phyloP scores from a whole-genome alignment of 2,797 vertebrate genomes.

The Manis pentadactyla region DNA sequence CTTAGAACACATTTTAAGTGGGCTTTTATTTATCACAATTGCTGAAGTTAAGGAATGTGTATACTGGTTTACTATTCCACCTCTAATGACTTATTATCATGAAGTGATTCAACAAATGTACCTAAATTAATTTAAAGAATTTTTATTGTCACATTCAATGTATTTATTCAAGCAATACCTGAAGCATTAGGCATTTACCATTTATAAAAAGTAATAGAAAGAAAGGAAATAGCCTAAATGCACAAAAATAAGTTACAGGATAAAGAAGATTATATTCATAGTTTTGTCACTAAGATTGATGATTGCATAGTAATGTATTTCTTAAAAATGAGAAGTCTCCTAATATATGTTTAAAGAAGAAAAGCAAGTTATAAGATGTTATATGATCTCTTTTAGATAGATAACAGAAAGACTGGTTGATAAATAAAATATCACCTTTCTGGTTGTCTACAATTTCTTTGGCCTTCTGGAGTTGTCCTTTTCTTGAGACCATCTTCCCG shows the following conservation, averaged over 20 bases:
- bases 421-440: not conserved
- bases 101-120: not conserved
- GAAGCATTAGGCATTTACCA: not conserved
- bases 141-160: not conserved
- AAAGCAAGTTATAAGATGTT: not conserved
- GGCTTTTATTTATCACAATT: not conserved
- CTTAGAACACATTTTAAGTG: not conserved
- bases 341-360: not conserved
- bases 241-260: not conserved
- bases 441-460: not conserved
- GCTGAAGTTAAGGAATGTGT: not conserved
- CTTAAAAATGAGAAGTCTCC: not conserved
- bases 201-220: slow-evolving; percentile 35
- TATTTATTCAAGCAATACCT: not conserved
- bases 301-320: not conserved
- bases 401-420: not conserved
- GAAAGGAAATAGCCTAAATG: not conserved
- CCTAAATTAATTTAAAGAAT: not conserved
- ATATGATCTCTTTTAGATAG: not conserved
- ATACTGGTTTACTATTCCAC: not conserved
- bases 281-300: not conserved
- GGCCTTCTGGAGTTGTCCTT: not conserved
- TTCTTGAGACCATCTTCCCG: not conserved
- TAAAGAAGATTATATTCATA: not conserved
- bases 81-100: not conserved